Evolutionary conservation across 2,888 invertebrate genomes (phyloP).

Genomic region (Lymantria dispar): DNA sequence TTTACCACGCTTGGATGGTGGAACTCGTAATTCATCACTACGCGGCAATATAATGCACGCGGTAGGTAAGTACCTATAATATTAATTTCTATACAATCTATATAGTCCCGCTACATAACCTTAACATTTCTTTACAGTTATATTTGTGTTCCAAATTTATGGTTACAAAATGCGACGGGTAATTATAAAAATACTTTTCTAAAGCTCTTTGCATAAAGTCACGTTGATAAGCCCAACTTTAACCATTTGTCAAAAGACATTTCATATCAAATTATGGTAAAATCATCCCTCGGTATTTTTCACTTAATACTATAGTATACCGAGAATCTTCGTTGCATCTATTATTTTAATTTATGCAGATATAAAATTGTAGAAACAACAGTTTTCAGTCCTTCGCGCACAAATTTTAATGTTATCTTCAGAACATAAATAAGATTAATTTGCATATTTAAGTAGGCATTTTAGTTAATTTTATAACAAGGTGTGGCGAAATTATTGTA

Average conservation of each 20-base stretch:
- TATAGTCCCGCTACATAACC: too few relatives aligned
- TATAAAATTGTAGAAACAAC: constrained; percentile 2
- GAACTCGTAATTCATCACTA: too few relatives aligned
- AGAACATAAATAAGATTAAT: constrained; percentile 6
- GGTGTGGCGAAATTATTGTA: too few relatives aligned
- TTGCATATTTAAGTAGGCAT: constrained; percentile 1
- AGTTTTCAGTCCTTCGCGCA: not conserved
- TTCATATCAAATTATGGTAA: constrained; percentile 31
- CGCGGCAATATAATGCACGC: too few relatives aligned
- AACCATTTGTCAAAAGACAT: constrained; percentile 41
- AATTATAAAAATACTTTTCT: constrained; percentile 43
- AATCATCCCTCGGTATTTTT: constrained; percentile 27
- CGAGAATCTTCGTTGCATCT: constrained; percentile 3
- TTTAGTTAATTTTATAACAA: too few relatives aligned
- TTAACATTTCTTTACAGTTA: too few relatives aligned
- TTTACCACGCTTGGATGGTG: too few relatives aligned
- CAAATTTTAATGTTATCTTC: constrained; percentile 6
- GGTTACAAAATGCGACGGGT: constrained; percentile 29
- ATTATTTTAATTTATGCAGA: constrained; percentile 1
- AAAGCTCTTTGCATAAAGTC: constrained; percentile 23
- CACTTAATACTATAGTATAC: not conserved
- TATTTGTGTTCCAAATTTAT: not conserved
- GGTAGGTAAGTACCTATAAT: too few relatives aligned
- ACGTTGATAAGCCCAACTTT: constrained; percentile 43
- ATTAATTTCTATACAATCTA: too few relatives aligned